Percentiles rank a stretch among this genome's conserved stretches.
Conservation (phyloP, 53 echinoderm and acorn worm species). For the Echinometra lucunter region DNA sequence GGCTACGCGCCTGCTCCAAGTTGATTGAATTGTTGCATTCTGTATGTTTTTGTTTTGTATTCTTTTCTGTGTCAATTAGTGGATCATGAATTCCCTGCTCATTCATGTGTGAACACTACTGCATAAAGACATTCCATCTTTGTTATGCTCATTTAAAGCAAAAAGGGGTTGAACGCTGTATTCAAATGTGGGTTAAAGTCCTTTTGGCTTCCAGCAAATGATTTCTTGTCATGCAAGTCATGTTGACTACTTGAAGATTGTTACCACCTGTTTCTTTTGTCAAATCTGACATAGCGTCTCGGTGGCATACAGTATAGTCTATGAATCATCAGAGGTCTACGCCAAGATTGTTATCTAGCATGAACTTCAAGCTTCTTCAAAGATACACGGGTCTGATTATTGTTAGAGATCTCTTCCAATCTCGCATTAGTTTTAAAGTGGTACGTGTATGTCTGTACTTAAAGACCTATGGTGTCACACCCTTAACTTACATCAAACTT, state of each 20-base stretch:
- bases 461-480: no score
- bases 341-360: no score
- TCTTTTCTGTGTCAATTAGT: not conserved
- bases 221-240: slow-evolving; percentile 14
- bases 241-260: not conserved
- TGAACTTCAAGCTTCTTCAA: no score
- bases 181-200: no score
- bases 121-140: not conserved
- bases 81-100: not conserved
- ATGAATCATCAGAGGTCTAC: not conserved
- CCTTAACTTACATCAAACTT: not conserved
- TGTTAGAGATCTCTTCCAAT: no score
- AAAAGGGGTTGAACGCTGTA: no score
- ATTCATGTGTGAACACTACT: slow-evolving; percentile 10
- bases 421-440: no score
- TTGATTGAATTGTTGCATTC: not conserved
- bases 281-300: slow-evolving; percentile 1
- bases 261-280: not conserved
- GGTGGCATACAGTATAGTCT: not conserved
- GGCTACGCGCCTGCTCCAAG: no score
- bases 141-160: no score
- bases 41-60: not conserved
- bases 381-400: no score
- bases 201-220: no score
- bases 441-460: no score